phyloP scores from a whole-genome alignment of 2,888 invertebrate genomes.

The Pasiphila rectangulata region DNA sequence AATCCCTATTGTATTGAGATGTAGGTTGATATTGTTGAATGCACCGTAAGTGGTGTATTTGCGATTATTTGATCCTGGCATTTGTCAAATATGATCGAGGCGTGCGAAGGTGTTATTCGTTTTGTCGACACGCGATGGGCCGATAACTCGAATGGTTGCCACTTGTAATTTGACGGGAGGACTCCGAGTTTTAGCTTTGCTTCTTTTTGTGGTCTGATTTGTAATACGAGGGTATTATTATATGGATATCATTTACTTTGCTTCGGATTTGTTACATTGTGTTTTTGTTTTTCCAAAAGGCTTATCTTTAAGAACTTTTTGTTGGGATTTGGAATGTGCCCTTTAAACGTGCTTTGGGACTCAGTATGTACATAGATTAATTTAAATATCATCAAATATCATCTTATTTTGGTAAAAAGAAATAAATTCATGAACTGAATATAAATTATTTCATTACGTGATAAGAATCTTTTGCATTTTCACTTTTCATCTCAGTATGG shows the following conservation, averaged over 20 bases:
- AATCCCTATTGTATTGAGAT: conserved; percentile 40
- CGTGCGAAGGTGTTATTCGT: conserved; percentile 64
- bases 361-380: not conserved
- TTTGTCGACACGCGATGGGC: conserved; percentile 68
- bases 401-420: too few relatives aligned
- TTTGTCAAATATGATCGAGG: conserved; percentile 69
- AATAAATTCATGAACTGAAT: too few relatives aligned
- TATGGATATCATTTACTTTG: conserved; percentile 23
- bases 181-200: conserved; percentile 48
- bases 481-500: conserved; percentile 40
- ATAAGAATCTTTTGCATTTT: conserved; percentile 37
- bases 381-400: not conserved
- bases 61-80: conserved; percentile 62
- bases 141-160: conserved; percentile 61
- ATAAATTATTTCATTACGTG: conserved; percentile 34
- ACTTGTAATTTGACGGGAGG: conserved; percentile 70
- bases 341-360: not conserved
- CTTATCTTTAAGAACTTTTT: not conserved
- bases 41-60: conserved; percentile 40
- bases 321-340: not conserved
- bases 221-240: conserved; percentile 18
- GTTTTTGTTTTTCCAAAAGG: conserved; percentile 2
- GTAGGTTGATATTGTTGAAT: conserved; percentile 40
- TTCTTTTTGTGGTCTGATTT: conserved; percentile 36
- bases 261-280: conserved; percentile 2